Evolutionary conservation across 2,888 invertebrate genomes (phyloP).

Genomic region (Conops quadrifasciatus): DNA sequence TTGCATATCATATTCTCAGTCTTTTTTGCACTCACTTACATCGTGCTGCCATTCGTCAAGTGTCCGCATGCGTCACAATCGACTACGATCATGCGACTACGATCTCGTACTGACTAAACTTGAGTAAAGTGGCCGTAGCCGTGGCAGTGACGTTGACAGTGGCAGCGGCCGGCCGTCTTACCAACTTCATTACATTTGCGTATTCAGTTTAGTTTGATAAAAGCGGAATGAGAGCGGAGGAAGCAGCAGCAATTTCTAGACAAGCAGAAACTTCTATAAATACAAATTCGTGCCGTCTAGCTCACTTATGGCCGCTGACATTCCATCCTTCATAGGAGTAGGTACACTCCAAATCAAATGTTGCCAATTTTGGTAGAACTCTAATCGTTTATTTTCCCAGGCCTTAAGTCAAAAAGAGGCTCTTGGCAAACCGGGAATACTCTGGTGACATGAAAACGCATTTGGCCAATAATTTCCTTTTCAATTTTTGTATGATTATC

Average conservation of each 20-base stretch:
- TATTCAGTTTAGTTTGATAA: constrained; percentile 9
- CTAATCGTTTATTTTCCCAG: constrained; percentile 51
- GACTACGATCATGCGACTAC: too few species aligned
- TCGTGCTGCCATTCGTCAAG: too few species aligned
- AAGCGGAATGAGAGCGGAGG: not conserved
- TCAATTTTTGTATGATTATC: constrained; percentile 1
- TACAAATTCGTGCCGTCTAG: too few species aligned
- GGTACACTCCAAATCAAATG: too few species aligned
- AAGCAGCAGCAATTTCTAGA: not conserved
- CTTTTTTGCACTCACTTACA: not conserved
- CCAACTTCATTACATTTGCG: constrained; percentile 24
- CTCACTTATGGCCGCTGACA: too few species aligned
- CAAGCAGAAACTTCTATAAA: too few species aligned
- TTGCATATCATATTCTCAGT: not conserved
- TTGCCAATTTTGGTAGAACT: constrained; percentile 15
- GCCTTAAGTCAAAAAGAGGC: constrained; percentile 37
- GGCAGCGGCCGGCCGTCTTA: not conserved
- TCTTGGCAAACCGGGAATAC: not conserved
- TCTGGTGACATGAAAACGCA: too few species aligned
- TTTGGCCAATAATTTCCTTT: too few species aligned
- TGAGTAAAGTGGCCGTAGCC: too few species aligned
- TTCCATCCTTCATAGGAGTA: not conserved
- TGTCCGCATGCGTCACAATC: too few species aligned
- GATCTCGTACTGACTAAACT: too few species aligned
- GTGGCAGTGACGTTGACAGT: too few species aligned